phyloP scores from a whole-genome alignment of 2,888 invertebrate species.

The Idaea straminata region DNA sequence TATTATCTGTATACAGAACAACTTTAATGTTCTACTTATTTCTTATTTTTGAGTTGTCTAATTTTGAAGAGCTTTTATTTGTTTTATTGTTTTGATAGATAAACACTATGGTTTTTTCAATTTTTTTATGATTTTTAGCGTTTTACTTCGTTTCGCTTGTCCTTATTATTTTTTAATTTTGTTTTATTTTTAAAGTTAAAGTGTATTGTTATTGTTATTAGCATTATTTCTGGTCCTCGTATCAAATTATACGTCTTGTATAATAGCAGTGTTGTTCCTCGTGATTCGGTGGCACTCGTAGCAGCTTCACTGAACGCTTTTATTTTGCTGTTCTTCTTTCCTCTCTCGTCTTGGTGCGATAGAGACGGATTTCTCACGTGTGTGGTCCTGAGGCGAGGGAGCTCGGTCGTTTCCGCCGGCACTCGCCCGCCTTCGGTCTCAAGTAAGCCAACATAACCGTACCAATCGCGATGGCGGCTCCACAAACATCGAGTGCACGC shows the following conservation, averaged over 20 bases:
- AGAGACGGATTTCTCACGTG: constrained; percentile 63
- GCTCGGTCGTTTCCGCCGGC: constrained; percentile 56
- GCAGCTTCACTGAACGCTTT: constrained; percentile 71
- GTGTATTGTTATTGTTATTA: constrained; percentile 20
- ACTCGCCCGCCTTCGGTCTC: constrained; percentile 58
- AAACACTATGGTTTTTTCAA: too few species aligned
- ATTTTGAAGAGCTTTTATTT: neutral
- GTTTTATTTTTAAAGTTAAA: constrained; percentile 4
- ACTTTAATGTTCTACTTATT: constrained; percentile 9
- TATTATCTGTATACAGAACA: constrained; percentile 71
- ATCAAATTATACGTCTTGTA: constrained; percentile 38
- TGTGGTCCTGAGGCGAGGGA: constrained; percentile 65
- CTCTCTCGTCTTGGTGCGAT: constrained; percentile 52
- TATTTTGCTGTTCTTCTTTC: constrained; percentile 64
- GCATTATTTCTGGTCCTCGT: constrained; percentile 29
- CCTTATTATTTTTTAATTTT: constrained; percentile 1
- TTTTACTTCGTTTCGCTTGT: neutral
- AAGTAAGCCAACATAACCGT: constrained; percentile 75
- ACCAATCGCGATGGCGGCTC: constrained; percentile 78
- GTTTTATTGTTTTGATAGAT: neutral
- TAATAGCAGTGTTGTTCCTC: constrained; percentile 45
- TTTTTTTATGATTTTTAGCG: too few species aligned
- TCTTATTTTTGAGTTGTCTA: neutral
- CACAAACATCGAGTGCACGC: constrained; percentile 73
- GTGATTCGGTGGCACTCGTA: constrained; percentile 51